Evolutionary conservation across 1,140 invertebrate species (phyloP).

Genomic region (Ceratina calcarata): DNA sequence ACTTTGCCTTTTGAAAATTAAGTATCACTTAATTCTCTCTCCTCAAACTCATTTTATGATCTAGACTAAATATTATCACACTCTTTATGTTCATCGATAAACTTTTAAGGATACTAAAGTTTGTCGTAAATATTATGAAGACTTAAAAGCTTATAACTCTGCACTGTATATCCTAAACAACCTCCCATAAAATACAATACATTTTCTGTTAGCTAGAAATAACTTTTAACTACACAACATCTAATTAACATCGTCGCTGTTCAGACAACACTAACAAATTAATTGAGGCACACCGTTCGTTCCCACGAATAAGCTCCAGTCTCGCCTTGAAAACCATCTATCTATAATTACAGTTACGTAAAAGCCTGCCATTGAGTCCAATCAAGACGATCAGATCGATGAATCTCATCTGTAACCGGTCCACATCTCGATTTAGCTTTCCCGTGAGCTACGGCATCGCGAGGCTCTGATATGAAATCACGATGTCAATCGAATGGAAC

Average conservation of each 20-base stretch:
- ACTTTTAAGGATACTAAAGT: too few relatives aligned
- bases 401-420: background rate
- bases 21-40: too few relatives aligned
- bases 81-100: too few relatives aligned
- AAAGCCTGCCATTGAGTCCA: background rate
- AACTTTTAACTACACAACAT: background rate
- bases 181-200: too few relatives aligned
- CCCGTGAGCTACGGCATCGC: background rate
- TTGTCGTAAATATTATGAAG: too few relatives aligned
- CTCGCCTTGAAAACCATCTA: background rate
- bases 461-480: background rate
- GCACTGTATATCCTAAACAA: too few relatives aligned
- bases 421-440: background rate
- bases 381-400: background rate
- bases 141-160: too few relatives aligned
- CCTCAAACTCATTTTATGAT: too few relatives aligned
- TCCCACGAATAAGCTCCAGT: background rate
- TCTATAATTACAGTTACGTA: conserved; percentile 19
- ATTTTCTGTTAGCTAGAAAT: background rate
- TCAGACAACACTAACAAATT: conserved; percentile 21
- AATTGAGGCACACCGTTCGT: conserved; percentile 1
- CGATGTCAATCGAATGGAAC: background rate
- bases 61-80: too few relatives aligned
- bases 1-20: too few relatives aligned
- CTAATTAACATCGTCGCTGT: too few relatives aligned